Evolutionary conservation across 2,797 vertebrate species (phyloP).

Genomic region (Channallabes apus): DNA sequence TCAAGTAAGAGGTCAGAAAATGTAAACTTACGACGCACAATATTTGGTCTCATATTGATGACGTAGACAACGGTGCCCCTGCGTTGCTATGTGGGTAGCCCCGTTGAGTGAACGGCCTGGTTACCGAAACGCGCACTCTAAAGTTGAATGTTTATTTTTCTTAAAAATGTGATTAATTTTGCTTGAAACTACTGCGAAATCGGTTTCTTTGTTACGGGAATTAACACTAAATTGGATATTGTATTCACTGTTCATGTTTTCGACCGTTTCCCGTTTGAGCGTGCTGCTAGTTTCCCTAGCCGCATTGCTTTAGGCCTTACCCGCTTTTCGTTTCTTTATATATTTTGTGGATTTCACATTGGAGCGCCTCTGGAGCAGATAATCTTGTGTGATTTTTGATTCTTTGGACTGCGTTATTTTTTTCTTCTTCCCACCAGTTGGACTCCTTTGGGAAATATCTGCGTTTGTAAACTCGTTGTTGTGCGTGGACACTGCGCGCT

Average conservation of each 20-base stretch:
- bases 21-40: background rate
- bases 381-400: background rate
- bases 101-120: background rate
- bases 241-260: background rate
- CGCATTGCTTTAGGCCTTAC: constrained; percentile 11
- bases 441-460: constrained; percentile 5
- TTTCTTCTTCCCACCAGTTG: background rate
- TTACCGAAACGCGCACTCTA: background rate
- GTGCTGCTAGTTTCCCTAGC: constrained; percentile 13
- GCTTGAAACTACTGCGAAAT: background rate
- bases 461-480: background rate
- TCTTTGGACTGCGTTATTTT: background rate
- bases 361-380: background rate
- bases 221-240: background rate
- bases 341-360: background rate
- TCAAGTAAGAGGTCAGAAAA: background rate
- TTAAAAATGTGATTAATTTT: background rate
- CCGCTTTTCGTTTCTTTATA: background rate
- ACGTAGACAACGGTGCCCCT: background rate
- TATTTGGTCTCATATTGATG: background rate
- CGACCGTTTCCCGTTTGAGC: background rate
- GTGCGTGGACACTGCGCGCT: background rate
- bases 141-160: background rate
- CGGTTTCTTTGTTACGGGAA: background rate
- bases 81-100: background rate